phyloP scores from a whole-genome alignment of 2,888 invertebrate species.

The Agriopis leucophaearia region DNA sequence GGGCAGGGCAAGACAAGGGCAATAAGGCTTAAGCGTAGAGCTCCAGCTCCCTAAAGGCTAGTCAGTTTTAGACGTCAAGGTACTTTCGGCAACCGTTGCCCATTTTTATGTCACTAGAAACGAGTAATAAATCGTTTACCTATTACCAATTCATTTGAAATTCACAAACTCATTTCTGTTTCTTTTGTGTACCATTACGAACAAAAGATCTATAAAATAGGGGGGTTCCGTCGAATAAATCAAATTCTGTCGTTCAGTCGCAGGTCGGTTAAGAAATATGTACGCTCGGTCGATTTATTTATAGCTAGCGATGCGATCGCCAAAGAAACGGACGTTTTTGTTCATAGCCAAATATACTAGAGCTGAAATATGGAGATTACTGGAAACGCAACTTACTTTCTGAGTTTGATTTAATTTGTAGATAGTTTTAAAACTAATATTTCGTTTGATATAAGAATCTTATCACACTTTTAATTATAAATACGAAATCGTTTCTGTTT shows the following conservation, averaged over 20 bases:
- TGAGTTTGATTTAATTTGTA: too few species aligned
- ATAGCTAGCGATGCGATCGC: slow-evolving; percentile 57
- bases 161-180: slow-evolving; percentile 33
- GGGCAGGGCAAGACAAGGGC: too few species aligned
- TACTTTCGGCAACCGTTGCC: too few species aligned
- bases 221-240: slow-evolving; percentile 64
- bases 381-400: neutral
- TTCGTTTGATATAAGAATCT: too few species aligned
- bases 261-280: slow-evolving; percentile 69
- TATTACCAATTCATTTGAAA: slow-evolving; percentile 37
- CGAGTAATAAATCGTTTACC: slow-evolving; percentile 24
- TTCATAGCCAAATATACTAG: slow-evolving; percentile 41
- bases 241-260: slow-evolving; percentile 69
- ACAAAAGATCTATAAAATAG: slow-evolving; percentile 51
- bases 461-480: too few species aligned
- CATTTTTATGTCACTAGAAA: slow-evolving; percentile 6
- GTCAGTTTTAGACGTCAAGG: too few species aligned
- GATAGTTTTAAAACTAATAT: too few species aligned
- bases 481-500: too few species aligned
- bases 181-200: slow-evolving; percentile 30
- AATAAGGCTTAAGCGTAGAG: too few species aligned
- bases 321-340: slow-evolving; percentile 49
- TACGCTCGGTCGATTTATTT: slow-evolving; percentile 61
- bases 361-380: slow-evolving; percentile 19
- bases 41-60: too few species aligned